Evolutionary conservation across 2,888 invertebrate genomes (phyloP).

Genomic region (Rambutsinella grinnellia): DNA sequence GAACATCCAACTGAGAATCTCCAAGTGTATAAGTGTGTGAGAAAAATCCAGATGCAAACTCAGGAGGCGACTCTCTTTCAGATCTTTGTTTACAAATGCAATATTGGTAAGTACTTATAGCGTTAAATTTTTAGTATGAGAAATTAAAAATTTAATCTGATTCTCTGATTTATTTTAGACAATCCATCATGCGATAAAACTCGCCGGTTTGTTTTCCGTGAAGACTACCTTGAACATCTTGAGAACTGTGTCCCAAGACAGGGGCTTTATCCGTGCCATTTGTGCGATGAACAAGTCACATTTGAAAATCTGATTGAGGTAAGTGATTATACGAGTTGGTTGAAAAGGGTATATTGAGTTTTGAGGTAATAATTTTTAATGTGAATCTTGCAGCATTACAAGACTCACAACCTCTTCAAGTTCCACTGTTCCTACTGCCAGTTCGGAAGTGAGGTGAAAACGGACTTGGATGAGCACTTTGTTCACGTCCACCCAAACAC

Average conservation of each 20-base stretch:
- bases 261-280: slow-evolving; percentile 28
- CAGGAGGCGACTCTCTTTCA: slow-evolving; percentile 34
- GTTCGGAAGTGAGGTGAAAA: slow-evolving; percentile 69
- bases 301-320: slow-evolving; percentile 30
- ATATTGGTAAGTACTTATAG: slow-evolving; percentile 25
- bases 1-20: slow-evolving; percentile 21
- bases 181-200: slow-evolving; percentile 27
- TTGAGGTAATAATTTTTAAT: too few species aligned
- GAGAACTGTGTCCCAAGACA: slow-evolving; percentile 21
- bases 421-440: slow-evolving; percentile 73
- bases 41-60: slow-evolving; percentile 1
- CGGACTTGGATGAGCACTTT: slow-evolving; percentile 71
- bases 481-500: slow-evolving; percentile 64
- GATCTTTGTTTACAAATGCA: slow-evolving; percentile 52
- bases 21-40: slow-evolving; percentile 20
- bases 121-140: too few species aligned
- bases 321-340: too few species aligned
- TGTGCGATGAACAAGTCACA: slow-evolving; percentile 19
- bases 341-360: too few species aligned
- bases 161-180: slow-evolving; percentile 4
- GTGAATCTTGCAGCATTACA: slow-evolving; percentile 71
- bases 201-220: slow-evolving; percentile 32
- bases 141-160: not conserved
- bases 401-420: slow-evolving; percentile 69
- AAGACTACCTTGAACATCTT: slow-evolving; percentile 45